A percentile compares a stretch with the other conserved stretches of the same genome.
Evolutionary conservation across 2,113 vertebrate genomes (phyloP).

Genomic region (Cephalopholis sonnerati): DNA sequence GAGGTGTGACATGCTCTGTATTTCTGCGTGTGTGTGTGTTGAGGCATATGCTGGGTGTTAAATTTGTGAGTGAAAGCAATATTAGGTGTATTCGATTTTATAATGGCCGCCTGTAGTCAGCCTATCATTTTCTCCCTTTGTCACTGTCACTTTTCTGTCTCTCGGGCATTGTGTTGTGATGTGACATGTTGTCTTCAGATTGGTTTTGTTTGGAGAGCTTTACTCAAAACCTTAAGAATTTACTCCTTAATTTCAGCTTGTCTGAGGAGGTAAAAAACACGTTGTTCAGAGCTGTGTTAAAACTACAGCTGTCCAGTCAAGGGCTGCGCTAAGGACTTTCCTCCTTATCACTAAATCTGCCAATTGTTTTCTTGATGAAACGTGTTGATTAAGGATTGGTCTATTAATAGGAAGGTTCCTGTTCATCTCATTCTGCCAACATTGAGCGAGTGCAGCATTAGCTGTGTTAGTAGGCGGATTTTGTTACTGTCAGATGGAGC

Average conservation of each 20-base stretch:
- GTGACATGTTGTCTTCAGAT: conserved; percentile 35
- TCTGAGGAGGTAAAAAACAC: conserved; percentile 20
- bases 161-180: conserved; percentile 20
- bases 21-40: neutral
- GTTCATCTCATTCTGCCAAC: no score
- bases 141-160: conserved; percentile 32
- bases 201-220: conserved; percentile 25
- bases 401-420: no score
- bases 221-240: conserved; percentile 10
- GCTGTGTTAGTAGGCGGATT: no score
- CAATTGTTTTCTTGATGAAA: neutral
- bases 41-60: conserved; percentile 40
- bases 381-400: no score
- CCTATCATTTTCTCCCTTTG: conserved; percentile 55
- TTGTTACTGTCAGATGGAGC: no score
- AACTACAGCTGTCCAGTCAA: neutral
- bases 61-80: conserved; percentile 40
- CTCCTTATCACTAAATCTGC: conserved; percentile 9
- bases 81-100: conserved; percentile 50
- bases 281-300: neutral
- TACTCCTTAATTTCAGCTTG: conserved; percentile 23
- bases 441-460: no score
- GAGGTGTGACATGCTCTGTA: conserved; percentile 10
- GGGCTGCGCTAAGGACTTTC: neutral
- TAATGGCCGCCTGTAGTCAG: conserved; percentile 49